phyloP scores from a whole-genome alignment of 2,113 vertebrate species.

The Ranitomeya variabilis region DNA sequence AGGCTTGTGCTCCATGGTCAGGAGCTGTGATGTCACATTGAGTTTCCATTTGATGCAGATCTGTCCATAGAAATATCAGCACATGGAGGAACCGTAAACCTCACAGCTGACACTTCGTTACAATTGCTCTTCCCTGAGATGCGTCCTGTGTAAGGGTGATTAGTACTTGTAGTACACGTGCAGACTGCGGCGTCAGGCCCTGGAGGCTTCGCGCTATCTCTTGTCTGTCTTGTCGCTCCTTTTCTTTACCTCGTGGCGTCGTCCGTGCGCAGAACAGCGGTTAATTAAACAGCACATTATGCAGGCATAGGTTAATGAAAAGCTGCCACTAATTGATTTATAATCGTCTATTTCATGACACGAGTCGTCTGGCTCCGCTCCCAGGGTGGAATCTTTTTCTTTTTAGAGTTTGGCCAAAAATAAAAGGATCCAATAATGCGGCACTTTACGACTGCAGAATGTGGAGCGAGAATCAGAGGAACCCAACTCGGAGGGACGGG shows the following conservation, averaged over 20 bases:
- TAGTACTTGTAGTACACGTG: not conserved
- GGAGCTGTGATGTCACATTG: not conserved
- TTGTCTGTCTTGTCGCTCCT: not conserved
- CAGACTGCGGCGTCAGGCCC: conserved; percentile 10
- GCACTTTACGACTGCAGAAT: not conserved
- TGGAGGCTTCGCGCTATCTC: not conserved
- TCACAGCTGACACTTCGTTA: not conserved
- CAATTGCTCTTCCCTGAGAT: not conserved
- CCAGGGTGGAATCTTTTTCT: conserved; percentile 4
- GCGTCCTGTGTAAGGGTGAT: not conserved
- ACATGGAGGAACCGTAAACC: not conserved
- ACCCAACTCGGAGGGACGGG: not conserved
- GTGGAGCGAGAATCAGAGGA: not conserved
- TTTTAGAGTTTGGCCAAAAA: not conserved
- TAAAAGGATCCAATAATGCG: not conserved
- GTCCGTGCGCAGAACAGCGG: not conserved
- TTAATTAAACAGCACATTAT: conserved; percentile 50
- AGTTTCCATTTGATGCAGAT: not conserved
- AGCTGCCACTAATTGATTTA: conserved; percentile 53
- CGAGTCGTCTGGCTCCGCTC: not conserved
- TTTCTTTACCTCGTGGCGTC: not conserved
- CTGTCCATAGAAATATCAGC: not conserved
- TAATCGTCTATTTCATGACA: conserved; percentile 48
- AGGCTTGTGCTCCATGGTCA: not conserved
- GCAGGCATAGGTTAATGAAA: conserved; percentile 46